phyloP scores from a whole-genome alignment of 2,113 vertebrate species.

The Aramus guarauna region DNA sequence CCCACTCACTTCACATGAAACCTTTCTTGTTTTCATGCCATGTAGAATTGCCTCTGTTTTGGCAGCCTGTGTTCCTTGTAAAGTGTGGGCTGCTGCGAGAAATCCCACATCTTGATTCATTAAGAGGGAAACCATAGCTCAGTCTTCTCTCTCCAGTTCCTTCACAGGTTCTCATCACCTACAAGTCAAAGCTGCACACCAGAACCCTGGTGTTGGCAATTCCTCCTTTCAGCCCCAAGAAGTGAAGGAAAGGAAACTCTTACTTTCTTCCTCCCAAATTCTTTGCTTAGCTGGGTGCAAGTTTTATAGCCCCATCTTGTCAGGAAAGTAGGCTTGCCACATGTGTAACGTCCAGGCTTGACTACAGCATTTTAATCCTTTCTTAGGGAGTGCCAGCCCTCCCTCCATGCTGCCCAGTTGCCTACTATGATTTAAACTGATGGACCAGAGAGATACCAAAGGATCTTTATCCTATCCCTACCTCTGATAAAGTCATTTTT shows the following conservation, averaged over 20 bases:
- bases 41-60: neutral
- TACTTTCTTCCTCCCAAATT: neutral
- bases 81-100: neutral
- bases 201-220: neutral
- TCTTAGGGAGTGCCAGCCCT: neutral
- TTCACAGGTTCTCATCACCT: neutral
- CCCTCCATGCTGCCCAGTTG: neutral
- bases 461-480: neutral
- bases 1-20: neutral
- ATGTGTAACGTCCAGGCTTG: accelerated
- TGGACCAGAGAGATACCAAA: neutral
- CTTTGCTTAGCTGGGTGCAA: neutral
- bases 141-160: neutral
- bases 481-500: neutral
- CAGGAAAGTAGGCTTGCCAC: neutral
- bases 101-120: neutral
- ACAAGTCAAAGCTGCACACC: neutral
- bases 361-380: neutral
- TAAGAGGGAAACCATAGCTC: neutral
- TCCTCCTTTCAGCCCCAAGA: neutral
- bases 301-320: neutral
- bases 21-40: neutral
- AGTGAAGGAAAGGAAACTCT: neutral
- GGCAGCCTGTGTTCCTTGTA: neutral
- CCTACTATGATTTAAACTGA: neutral